Percentiles rank a stretch among this genome's conserved stretches.
phyloP scores from a whole-genome alignment of 2,888 invertebrate species.

The Stenodema calcarata region DNA sequence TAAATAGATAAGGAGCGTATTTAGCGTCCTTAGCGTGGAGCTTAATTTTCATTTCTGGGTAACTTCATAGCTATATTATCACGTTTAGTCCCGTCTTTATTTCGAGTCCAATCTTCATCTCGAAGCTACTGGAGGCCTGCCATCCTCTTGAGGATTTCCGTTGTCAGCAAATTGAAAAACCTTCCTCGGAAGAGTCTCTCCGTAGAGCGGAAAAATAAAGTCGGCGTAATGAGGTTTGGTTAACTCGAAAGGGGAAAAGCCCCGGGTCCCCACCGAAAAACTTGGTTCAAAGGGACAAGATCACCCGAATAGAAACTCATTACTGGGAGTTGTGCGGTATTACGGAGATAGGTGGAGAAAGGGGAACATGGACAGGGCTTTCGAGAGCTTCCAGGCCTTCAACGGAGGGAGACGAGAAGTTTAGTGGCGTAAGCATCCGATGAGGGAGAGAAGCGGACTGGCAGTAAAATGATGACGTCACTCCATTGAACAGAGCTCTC shows the following conservation, averaged over 20 bases:
- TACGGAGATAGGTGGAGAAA: slow-evolving; percentile 1
- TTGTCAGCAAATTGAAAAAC: neutral
- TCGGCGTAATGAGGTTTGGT: slow-evolving; percentile 21
- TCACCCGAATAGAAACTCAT: slow-evolving; percentile 41
- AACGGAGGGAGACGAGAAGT: neutral
- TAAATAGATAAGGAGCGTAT: too few species aligned
- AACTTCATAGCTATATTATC: too few species aligned
- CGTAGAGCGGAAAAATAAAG: slow-evolving; percentile 28
- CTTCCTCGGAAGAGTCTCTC: neutral
- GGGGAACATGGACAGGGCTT: neutral
- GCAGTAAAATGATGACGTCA: slow-evolving; percentile 41
- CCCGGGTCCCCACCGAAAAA: neutral
- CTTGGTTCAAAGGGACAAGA: slow-evolving; percentile 33
- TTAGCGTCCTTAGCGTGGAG: too few species aligned
- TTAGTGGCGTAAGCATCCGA: neutral
- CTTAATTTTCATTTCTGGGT: too few species aligned
- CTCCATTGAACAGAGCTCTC: slow-evolving; percentile 20
- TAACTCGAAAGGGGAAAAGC: slow-evolving; percentile 1
- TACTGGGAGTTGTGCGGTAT: slow-evolving; percentile 26
- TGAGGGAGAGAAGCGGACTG: slow-evolving; percentile 7
- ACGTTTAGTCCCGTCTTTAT: neutral
- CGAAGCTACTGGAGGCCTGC: neutral
- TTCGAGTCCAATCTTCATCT: neutral
- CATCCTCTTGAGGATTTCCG: neutral
- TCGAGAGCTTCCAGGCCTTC: neutral